Percentiles rank a stretch among this genome's conserved stretches.
Conservation (phyloP, 2,888 invertebrate genomes). For the Nemurella pictetii region DNA sequence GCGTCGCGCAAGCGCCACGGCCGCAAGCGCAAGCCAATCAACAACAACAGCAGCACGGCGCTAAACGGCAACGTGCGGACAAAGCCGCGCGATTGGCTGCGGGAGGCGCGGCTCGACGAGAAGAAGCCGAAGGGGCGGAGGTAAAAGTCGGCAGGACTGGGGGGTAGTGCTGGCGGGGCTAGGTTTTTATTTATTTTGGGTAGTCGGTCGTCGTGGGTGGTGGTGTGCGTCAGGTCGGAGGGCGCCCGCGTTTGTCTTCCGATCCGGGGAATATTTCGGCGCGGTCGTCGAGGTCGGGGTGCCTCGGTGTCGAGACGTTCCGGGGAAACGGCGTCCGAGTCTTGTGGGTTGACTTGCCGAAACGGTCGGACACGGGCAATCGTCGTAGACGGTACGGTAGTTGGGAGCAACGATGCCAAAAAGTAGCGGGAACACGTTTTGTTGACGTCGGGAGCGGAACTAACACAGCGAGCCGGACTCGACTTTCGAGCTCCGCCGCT, state of each 20-base stretch:
- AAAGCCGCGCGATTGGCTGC: background rate
- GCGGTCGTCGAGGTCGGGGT: background rate
- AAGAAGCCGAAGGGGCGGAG: background rate
- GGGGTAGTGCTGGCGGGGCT: too few species aligned
- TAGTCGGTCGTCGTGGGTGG: background rate
- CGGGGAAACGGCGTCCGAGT: background rate
- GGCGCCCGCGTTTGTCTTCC: too few species aligned
- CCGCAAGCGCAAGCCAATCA: conserved; percentile 17
- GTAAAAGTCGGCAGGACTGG: conserved; percentile 6
- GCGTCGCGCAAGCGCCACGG: background rate
- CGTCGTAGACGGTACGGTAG: background rate
- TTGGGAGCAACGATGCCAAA: background rate
- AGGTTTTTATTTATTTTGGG: background rate
- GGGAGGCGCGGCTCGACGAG: background rate
- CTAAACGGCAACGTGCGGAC: conserved; percentile 11
- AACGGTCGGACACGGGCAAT: background rate
- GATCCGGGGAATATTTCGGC: background rate
- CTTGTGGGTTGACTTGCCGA: background rate
- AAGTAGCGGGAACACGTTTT: background rate
- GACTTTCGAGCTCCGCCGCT: background rate
- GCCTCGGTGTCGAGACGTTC: background rate
- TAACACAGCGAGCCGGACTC: background rate
- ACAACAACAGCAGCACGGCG: conserved; percentile 10
- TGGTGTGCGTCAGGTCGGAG: too few species aligned
- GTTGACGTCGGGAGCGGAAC: background rate